Evolutionary conservation across 2,888 invertebrate genomes (phyloP).

Genomic region (Petrolisthes manimaculis): DNA sequence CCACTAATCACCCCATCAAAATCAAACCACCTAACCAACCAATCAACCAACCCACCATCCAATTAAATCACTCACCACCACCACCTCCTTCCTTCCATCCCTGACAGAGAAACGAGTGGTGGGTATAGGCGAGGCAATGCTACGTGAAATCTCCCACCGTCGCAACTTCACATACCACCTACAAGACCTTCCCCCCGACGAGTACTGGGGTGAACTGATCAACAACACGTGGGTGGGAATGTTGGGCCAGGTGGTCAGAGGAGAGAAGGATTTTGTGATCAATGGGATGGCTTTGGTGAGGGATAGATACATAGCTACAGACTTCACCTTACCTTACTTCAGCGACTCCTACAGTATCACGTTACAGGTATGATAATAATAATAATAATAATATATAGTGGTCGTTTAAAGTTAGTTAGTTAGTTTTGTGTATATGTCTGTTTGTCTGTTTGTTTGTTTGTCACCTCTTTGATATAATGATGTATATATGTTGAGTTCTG

Average conservation of each 20-base stretch:
- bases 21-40: too few species aligned
- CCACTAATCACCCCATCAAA: too few species aligned
- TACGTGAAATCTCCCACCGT: constrained; percentile 29
- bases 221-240: constrained; percentile 50
- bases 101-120: constrained; percentile 22
- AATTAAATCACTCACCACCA: neutral
- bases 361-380: constrained; percentile 31
- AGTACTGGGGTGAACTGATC: constrained; percentile 46
- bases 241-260: constrained; percentile 49
- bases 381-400: too few species aligned
- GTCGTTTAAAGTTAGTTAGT: too few species aligned
- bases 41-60: too few species aligned
- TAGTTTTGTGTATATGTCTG: too few species aligned
- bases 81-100: neutral
- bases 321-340: constrained; percentile 45
- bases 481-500: too few species aligned
- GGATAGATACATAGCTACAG: constrained; percentile 35
- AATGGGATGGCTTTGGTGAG: constrained; percentile 46
- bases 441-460: too few species aligned
- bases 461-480: too few species aligned
- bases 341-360: constrained; percentile 51
- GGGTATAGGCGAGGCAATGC: constrained; percentile 39
- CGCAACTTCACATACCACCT: constrained; percentile 41
- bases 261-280: constrained; percentile 53
- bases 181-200: constrained; percentile 42